These are phyloP conservation scores for Lathamus discolor DNA, from an alignment of 2,113 vertebrate genomes.

Conservation along the genomic window DNA sequence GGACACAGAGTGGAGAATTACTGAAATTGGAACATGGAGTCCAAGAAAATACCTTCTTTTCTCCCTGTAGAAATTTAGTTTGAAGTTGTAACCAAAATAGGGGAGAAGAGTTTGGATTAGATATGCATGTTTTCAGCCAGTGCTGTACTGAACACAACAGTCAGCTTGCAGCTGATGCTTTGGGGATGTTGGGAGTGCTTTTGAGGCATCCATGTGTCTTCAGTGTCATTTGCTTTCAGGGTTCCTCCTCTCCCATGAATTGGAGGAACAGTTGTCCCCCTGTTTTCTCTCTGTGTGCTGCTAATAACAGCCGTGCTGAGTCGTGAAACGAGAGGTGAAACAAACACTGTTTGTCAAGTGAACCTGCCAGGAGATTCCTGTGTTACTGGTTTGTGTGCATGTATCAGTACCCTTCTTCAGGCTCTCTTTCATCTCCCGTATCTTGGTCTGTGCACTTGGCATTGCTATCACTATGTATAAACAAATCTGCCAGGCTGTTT, in stretches of 20 bases:
- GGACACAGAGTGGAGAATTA: neutral
- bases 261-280: neutral
- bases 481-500: conserved; percentile 40
- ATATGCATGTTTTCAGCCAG: fast-evolving
- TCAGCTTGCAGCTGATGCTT: neutral
- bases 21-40: neutral
- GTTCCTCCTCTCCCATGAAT: neutral
- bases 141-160: neutral
- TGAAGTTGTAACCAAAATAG: neutral
- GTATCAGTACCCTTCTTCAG: neutral
- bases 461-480: neutral
- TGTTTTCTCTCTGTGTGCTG: neutral
- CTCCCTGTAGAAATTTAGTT: neutral
- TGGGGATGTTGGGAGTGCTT: neutral
- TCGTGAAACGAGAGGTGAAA: fast-evolving
- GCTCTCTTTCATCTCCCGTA: conserved; percentile 32
- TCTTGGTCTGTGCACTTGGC: conserved; percentile 1
- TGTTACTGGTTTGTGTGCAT: neutral
- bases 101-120: neutral
- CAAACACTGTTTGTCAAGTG: neutral
- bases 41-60: neutral
- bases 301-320: neutral
- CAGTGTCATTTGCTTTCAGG: neutral
- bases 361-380: conserved; percentile 32
- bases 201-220: neutral